Conservation (phyloP, 2,113 vertebrate genomes). For the Irena cyanogastra region DNA sequence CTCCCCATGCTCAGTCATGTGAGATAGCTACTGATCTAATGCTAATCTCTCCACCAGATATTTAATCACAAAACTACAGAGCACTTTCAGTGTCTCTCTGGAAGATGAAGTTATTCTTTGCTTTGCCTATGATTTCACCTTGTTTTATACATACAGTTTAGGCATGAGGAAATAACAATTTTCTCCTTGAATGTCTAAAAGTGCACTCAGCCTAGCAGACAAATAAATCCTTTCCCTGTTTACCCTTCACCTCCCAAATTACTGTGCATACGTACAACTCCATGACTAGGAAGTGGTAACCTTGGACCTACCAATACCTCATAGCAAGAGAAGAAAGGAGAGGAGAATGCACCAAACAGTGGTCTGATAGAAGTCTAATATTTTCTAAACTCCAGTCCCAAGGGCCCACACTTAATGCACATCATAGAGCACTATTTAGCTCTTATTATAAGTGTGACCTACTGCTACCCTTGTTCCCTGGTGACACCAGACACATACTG, state of each 20-base stretch:
- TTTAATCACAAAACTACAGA: neutral
- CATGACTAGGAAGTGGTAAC: neutral
- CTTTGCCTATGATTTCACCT: neutral
- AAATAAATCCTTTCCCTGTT: neutral
- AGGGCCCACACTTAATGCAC: neutral
- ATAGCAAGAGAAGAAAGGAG: neutral
- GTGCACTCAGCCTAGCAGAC: neutral
- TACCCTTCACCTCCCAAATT: neutral
- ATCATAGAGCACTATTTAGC: neutral
- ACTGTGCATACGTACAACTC: neutral
- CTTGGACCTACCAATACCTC: neutral
- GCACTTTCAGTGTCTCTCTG: neutral
- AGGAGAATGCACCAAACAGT: neutral
- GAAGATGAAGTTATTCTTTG: neutral
- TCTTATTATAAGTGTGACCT: neutral
- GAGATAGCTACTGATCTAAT: neutral
- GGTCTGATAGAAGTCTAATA: neutral
- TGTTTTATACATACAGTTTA: neutral
- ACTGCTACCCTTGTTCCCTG: neutral
- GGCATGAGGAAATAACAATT: neutral
- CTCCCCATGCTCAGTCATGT: neutral
- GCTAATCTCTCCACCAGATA: neutral
- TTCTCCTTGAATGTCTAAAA: neutral
- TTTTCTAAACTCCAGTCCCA: neutral
- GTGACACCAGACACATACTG: neutral